Conservation (phyloP, 2,888 invertebrate species). For the Incurvaria masculella region DNA sequence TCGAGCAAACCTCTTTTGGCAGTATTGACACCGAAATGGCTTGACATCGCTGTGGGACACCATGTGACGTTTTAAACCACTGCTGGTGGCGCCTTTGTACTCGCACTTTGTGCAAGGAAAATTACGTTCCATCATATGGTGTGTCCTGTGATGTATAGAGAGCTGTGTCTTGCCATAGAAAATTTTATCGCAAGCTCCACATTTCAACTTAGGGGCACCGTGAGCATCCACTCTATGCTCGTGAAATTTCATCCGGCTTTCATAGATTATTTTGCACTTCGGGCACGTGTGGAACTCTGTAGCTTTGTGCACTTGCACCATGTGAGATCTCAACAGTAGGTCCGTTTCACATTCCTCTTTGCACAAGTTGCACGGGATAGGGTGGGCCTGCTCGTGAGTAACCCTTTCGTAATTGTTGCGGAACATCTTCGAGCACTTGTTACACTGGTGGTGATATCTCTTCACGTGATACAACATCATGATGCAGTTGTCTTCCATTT, state of each 20-base stretch:
- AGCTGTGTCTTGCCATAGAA: not conserved
- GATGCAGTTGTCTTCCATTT: too few species aligned
- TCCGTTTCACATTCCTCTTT: not conserved
- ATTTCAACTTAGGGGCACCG: not conserved
- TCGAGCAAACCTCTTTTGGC: slow-evolving; percentile 26
- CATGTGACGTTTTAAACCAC: slow-evolving; percentile 21
- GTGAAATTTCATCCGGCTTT: not conserved
- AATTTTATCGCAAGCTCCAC: not conserved
- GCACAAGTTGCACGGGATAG: not conserved
- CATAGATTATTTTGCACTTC: not conserved
- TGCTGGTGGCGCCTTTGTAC: slow-evolving; percentile 14
- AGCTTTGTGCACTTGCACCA: not conserved
- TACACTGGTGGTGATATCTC: not conserved
- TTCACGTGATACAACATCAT: not conserved
- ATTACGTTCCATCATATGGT: not conserved
- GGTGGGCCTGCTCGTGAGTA: not conserved
- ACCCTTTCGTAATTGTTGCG: not conserved
- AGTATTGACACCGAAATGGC: slow-evolving; percentile 25
- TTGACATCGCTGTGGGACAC: slow-evolving; percentile 25
- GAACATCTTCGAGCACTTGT: not conserved
- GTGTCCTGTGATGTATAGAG: not conserved
- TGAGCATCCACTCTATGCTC: not conserved
- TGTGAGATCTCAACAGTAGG: not conserved
- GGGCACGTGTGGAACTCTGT: too few species aligned
- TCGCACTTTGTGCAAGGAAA: not conserved